These are phyloP conservation scores for Labeo rohita DNA, from an alignment of 2,113 vertebrate genomes.

Conservation along the genomic window DNA sequence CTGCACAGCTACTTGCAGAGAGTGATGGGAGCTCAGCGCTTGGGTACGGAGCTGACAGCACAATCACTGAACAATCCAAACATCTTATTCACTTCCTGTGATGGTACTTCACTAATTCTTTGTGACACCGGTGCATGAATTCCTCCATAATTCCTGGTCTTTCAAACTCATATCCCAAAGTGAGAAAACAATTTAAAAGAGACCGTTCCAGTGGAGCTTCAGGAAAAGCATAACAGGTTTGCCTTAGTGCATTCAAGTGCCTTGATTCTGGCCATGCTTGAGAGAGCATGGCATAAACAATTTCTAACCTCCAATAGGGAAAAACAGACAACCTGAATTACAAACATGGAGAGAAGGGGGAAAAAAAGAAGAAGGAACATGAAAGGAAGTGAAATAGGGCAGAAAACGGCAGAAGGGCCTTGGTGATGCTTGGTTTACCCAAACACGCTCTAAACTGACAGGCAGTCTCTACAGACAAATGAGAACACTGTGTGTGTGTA, in stretches of 20 bases:
- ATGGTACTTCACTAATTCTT: conserved; percentile 23
- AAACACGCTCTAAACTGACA: conserved; percentile 46
- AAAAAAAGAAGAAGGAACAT: conserved; percentile 38
- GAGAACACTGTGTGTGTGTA: conserved; percentile 38
- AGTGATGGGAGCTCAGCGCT: background rate
- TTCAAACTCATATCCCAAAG: background rate
- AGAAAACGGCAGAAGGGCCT: conserved; percentile 53
- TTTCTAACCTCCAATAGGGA: conserved; percentile 40
- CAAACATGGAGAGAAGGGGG: conserved; percentile 41
- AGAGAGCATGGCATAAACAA: conserved; percentile 50
- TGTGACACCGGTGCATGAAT: background rate
- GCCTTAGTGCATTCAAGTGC: conserved; percentile 28
- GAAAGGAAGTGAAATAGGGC: conserved; percentile 58
- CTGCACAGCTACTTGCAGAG: background rate
- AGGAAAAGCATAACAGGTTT: conserved; percentile 8
- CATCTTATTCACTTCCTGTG: conserved; percentile 11
- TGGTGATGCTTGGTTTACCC: conserved; percentile 48
- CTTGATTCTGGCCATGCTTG: conserved; percentile 51
- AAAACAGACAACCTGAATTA: conserved; percentile 55
- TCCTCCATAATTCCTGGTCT: background rate
- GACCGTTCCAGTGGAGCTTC: conserved; percentile 19
- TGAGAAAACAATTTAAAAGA: conserved; percentile 25
- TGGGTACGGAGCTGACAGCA: background rate
- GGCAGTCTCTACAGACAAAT: conserved; percentile 46
- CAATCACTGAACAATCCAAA: background rate